Evolutionary conservation across 2,888 invertebrate genomes (phyloP), one percentile per base, ranked within the genome.

Genomic region (Drosophila suboccidentalis): DNA sequence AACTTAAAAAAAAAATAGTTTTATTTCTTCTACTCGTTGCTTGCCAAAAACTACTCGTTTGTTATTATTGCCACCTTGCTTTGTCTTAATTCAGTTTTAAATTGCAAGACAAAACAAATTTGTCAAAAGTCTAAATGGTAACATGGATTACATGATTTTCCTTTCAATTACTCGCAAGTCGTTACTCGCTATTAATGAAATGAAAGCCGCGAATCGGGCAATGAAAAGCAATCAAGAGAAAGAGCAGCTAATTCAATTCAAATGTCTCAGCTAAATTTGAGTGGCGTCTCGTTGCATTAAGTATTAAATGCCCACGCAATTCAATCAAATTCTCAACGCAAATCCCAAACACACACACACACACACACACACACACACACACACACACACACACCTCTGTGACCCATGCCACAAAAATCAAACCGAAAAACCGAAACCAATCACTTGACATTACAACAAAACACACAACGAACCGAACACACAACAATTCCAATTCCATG

Each of bases 371-470:
- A 10, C 15, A 22, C 46, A 17, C 32, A 3, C 15, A 29, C 15
- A 10, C 22, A 22, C 46, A 17, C 32, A 3, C 15, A 29, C 9
- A 39, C n/a, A 46, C 19, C 26, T 36, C 11, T 22, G 46, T 26
- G 22, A 26, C 36, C 43, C 55, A 43, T 22, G 11, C 17, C 41
- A 47, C 58, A 22, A 61, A 54, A 62, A 47, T 47, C 36, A 61
- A 53, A 44, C 41, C 63, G 17, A 39, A 58, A 51, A 58, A 63
- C 73, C 73, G 51, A 71, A 82, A 85, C 82, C 88, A 82, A 85
- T 87, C 88, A 82, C 82, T 87, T 85, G 82, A 71, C 86, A 77
- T 80, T 75, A 80, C 87, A 71, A 8, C 6, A 26, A 26, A 26
- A 5, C 29, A 29, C 29, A 29, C 29, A 29, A 29, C 38, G 13